Evolutionary conservation across 2,797 vertebrate genomes (phyloP), one percentile per base, ranked within the genome.

Genomic region (Chloroceryle amazona): DNA sequence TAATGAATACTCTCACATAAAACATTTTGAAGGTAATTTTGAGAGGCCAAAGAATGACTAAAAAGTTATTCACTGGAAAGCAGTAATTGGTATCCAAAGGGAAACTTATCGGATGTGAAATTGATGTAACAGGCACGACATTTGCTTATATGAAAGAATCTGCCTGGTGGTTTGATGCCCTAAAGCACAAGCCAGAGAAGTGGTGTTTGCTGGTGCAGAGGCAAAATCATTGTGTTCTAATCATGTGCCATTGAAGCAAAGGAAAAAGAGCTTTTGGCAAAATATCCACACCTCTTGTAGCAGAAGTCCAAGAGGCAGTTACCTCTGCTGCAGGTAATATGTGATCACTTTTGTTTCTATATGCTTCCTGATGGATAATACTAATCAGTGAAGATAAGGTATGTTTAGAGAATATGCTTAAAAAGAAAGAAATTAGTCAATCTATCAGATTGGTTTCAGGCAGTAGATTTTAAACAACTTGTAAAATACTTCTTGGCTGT

Each of bases 1-100:
- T 97, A 95, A 96, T 97, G 95, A 97, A 95, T 95, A 93, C 61
- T 94, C 51, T 97, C 96, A 86, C 91, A 73, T 79, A 93, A 96
- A 97, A 93, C 93, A 93, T 97, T 89, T 97, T 95, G 94, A 74
- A 78, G 91, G 80, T 97, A 95, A 73, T 97, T 96, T 97, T 98
- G 92, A 93, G 95, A 97, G 96, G 96, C 94, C 88, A 81, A 95
- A 96, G 89, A 90, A 91, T 96, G 80, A 95, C 96, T 97, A 94
- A 97, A 96, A 95, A 80, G 83, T 95, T 96, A 96, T 66, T 96
- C 96, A 96, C 91, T 96, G 31, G 72, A 94, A 86, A 97, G 52
- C 88, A 97, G 84, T 97, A 97, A 92, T 94, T 62, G 82, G 79
- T 88, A 85, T 95, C 89, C 92, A 79, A 94, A 95, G 92, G 70